Conservation (phyloP, 2,113 vertebrate species). For the Herpailurus yagouaroundi region DNA sequence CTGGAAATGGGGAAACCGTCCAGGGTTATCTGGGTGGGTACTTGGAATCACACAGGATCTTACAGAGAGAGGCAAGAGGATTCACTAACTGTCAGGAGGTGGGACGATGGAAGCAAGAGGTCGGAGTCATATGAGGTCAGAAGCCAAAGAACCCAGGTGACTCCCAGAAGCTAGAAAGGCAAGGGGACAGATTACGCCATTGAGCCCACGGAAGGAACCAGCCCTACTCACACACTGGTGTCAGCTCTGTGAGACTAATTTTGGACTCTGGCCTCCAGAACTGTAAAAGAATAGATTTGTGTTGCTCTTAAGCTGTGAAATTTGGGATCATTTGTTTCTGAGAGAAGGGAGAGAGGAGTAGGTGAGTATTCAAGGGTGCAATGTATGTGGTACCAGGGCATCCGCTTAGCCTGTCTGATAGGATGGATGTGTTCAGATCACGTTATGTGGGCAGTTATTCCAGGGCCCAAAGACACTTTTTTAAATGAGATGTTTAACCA, state of each 20-base stretch:
- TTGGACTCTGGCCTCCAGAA: not conserved
- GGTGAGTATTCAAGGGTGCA: not conserved
- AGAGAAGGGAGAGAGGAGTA: not conserved
- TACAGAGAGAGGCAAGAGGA: not conserved
- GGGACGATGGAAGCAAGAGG: not conserved
- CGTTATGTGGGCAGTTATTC: not conserved
- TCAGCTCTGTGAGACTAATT: not conserved
- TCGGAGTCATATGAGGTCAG: not conserved
- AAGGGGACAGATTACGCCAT: not conserved
- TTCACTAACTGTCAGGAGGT: not conserved
- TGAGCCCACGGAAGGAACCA: not conserved
- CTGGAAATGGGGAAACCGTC: not conserved
- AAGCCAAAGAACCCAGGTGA: not conserved
- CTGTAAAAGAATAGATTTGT: not conserved
- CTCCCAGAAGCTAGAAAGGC: not conserved
- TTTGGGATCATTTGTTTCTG: not conserved
- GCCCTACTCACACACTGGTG: not conserved
- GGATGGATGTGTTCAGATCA: not conserved
- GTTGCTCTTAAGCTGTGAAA: not conserved
- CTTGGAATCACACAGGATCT: not conserved
- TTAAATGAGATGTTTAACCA: slow-evolving; percentile 15
- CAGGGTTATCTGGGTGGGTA: not conserved
- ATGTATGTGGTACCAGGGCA: not conserved
- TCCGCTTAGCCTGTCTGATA: not conserved
- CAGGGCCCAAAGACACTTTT: not conserved